Evolutionary conservation across 1,140 invertebrate genomes (phyloP).

Genomic region (Drosophila lini): DNA sequence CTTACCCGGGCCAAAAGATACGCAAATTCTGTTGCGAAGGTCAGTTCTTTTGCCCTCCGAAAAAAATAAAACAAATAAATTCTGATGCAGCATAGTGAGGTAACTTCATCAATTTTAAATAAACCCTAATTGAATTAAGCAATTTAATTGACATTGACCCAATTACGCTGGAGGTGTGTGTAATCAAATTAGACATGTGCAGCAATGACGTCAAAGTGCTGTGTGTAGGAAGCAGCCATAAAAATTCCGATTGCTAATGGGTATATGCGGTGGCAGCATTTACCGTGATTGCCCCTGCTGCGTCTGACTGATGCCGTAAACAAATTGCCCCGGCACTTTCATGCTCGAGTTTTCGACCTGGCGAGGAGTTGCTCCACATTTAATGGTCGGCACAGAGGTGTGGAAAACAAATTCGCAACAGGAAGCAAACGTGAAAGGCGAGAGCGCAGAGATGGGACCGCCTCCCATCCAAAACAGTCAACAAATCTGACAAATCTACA

Average conservation of each 20-base stretch:
- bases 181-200: constrained; percentile 66
- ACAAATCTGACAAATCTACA: constrained; percentile 9
- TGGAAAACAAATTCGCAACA: constrained; percentile 73
- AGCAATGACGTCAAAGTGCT: constrained; percentile 47
- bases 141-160: constrained; percentile 72
- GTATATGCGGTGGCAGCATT: constrained; percentile 27
- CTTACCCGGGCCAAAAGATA: constrained; percentile 19
- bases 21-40: constrained; percentile 50
- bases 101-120: constrained; percentile 14
- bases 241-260: constrained; percentile 23
- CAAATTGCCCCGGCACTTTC: constrained; percentile 61
- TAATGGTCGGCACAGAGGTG: constrained; percentile 53
- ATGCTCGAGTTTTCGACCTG: constrained; percentile 51
- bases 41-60: constrained; percentile 25
- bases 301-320: constrained; percentile 30
- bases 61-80: constrained; percentile 6
- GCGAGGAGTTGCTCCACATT: constrained; percentile 70
- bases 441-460: constrained; percentile 37
- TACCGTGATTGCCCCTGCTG: constrained; percentile 7
- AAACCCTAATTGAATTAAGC: constrained; percentile 55
- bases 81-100: neutral
- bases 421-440: constrained; percentile 58
- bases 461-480: constrained; percentile 19
- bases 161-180: constrained; percentile 29
- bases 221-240: constrained; percentile 4